These are phyloP conservation scores for Phrynosoma blainvillii DNA, from an alignment of 2,113 vertebrate species.

Conservation along the genomic window DNA sequence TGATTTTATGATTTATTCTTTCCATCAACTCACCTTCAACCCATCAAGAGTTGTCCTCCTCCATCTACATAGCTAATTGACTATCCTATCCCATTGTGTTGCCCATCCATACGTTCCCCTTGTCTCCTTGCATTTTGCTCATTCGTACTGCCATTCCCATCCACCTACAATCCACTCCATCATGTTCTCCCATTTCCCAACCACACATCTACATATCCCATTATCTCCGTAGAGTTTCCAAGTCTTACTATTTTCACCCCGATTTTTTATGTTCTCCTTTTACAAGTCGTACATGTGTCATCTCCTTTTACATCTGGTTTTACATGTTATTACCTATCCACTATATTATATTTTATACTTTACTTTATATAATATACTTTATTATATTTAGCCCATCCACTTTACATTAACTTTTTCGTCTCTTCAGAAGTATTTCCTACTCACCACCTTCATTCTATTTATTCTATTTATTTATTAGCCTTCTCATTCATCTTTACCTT, in stretches of 20 bases:
- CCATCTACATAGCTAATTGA: neutral
- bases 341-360: neutral
- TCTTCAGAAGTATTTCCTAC: neutral
- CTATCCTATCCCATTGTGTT: neutral
- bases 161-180: neutral
- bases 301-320: neutral
- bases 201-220: neutral
- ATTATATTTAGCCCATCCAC: neutral
- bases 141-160: neutral
- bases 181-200: neutral
- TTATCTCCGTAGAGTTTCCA: conserved; percentile 5
- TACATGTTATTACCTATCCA: neutral
- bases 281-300: no score
- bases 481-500: neutral
- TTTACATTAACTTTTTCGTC: neutral
- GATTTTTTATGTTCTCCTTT: neutral
- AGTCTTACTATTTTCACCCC: neutral
- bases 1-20: neutral
- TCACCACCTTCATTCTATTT: neutral
- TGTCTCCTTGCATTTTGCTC: neutral
- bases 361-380: no score
- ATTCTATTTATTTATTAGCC: neutral
- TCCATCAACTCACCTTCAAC: neutral
- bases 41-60: neutral
- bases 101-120: neutral